Percentiles rank a stretch among this genome's conserved stretches.
Conservation (phyloP, 2,888 invertebrate genomes). For the Eupithecia subumbrata region DNA sequence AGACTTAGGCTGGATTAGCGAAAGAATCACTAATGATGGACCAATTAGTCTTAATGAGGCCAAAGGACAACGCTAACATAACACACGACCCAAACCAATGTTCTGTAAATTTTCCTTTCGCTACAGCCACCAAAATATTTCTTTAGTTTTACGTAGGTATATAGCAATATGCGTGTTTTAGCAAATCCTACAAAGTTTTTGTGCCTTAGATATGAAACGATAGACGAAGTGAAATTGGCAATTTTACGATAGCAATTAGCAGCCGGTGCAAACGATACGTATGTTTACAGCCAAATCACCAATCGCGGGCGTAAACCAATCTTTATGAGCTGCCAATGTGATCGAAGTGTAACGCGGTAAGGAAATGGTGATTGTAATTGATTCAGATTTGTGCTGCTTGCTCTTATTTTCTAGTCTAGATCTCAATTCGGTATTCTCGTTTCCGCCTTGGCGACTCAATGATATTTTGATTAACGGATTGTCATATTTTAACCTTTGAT, state of each 20-base stretch:
- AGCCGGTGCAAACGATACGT: slow-evolving; percentile 9
- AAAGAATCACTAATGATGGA: background rate
- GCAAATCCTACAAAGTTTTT: background rate
- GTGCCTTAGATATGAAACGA: background rate
- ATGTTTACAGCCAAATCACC: slow-evolving; percentile 19
- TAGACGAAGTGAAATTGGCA: background rate
- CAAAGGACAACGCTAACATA: background rate
- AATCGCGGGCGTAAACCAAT: slow-evolving; percentile 12
- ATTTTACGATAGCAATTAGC: slow-evolving; percentile 31
- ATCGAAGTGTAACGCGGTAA: background rate
- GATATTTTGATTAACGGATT: background rate
- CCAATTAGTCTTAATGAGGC: background rate
- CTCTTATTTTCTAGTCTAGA: background rate
- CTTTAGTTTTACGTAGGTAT: background rate
- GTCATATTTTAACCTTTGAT: background rate
- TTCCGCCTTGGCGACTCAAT: background rate
- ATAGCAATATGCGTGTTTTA: background rate
- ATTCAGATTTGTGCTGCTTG: slow-evolving; percentile 2
- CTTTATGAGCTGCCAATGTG: slow-evolving; percentile 8
- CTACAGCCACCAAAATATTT: background rate
- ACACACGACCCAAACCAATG: background rate
- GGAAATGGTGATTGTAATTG: slow-evolving; percentile 2
- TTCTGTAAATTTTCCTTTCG: background rate
- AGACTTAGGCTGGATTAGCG: background rate
- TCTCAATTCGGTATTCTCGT: background rate